A percentile compares a stretch with the other conserved stretches of the same genome.
phyloP scores from a whole-genome alignment of 2,888 invertebrate species.

The Zelleria hepariella region DNA sequence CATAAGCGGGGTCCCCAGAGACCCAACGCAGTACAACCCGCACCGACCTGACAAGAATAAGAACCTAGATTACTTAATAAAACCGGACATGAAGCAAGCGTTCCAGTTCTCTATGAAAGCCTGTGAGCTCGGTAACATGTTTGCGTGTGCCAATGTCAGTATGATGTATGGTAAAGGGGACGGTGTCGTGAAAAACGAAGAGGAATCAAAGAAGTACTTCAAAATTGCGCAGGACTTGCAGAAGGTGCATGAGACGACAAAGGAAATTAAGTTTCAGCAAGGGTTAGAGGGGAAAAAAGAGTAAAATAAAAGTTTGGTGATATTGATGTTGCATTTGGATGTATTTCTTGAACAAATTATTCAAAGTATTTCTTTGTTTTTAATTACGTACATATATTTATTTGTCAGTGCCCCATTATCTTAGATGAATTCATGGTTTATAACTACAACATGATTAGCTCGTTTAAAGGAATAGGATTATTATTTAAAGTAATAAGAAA shows the following conservation, averaged over 20 bases:
- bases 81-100: slow-evolving; percentile 82
- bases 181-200: slow-evolving; percentile 80
- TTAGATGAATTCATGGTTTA: no score
- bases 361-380: no score
- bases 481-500: no score
- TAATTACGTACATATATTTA: no score
- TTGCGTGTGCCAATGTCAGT: slow-evolving; percentile 91
- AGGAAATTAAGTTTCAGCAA: slow-evolving; percentile 71
- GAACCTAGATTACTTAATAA: slow-evolving; percentile 67
- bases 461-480: no score
- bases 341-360: neutral
- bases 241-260: slow-evolving; percentile 73
- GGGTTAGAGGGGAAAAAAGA: slow-evolving; percentile 43
- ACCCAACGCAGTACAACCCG: slow-evolving; percentile 54
- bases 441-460: no score
- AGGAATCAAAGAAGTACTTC: slow-evolving; percentile 81
- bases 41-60: slow-evolving; percentile 49
- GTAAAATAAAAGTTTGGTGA: slow-evolving; percentile 14
- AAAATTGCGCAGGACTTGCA: slow-evolving; percentile 79
- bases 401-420: no score
- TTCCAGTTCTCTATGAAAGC: slow-evolving; percentile 83
- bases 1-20: slow-evolving; percentile 78
- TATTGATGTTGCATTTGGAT: neutral
- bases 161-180: slow-evolving; percentile 90
- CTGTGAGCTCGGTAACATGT: slow-evolving; percentile 88